Conservation (phyloP, 2,888 invertebrate species). For the Shargacucullia verbasci region DNA sequence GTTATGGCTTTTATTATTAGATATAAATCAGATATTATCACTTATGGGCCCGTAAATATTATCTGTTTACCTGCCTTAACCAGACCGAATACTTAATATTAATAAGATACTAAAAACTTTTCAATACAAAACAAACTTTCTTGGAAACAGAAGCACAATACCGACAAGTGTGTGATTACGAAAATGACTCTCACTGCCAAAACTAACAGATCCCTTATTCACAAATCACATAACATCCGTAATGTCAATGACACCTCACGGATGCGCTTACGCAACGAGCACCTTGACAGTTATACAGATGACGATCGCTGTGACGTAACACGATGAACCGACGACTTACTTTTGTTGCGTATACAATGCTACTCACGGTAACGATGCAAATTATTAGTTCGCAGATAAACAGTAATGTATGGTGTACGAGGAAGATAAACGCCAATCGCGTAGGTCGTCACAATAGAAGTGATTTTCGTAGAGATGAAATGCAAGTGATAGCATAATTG, state of each 20-base stretch:
- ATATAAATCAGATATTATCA: no score
- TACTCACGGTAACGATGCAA: slow-evolving; percentile 23
- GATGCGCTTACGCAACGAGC: slow-evolving; percentile 82
- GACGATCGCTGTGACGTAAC: slow-evolving; percentile 75
- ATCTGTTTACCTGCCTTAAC: no score
- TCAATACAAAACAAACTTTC: slow-evolving; percentile 19
- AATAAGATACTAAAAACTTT: no score
- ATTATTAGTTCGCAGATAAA: not conserved
- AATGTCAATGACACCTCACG: slow-evolving; percentile 85
- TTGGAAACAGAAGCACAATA: slow-evolving; percentile 34
- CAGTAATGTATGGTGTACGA: slow-evolving; percentile 55
- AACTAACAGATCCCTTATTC: slow-evolving; percentile 68
- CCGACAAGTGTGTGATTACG: slow-evolving; percentile 22
- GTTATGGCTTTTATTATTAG: no score
- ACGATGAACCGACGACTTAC: slow-evolving; percentile 50
- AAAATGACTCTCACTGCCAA: slow-evolving; percentile 67
- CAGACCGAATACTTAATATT: no score
- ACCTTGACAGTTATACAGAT: slow-evolving; percentile 84
- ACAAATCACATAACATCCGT: slow-evolving; percentile 75
- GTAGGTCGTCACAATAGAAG: slow-evolving; percentile 64
- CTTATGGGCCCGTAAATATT: no score
- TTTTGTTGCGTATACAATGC: slow-evolving; percentile 51
- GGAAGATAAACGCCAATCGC: slow-evolving; percentile 49
- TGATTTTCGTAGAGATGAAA: slow-evolving; percentile 79
- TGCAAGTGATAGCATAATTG: slow-evolving; percentile 82